phyloP scores from a whole-genome alignment of 2,113 vertebrate species.

The Fulica atra region DNA sequence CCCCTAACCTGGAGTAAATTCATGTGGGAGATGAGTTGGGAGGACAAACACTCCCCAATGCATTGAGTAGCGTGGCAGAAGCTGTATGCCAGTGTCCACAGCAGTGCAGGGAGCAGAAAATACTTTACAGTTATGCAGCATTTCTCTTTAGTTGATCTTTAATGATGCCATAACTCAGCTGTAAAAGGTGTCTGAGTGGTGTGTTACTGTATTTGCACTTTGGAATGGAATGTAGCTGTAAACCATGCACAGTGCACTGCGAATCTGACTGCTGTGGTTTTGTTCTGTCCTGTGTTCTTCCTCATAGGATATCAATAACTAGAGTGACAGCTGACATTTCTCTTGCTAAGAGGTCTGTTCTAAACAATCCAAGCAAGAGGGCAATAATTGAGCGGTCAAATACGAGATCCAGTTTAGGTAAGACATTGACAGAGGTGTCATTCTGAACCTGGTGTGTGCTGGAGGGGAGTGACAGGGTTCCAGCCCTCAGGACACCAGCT shows the following conservation, averaged over 20 bases:
- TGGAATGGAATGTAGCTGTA: not conserved
- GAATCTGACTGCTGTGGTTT: not conserved
- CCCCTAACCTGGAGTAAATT: fast-evolving
- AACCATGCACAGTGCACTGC: not conserved
- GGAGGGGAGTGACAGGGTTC: not conserved
- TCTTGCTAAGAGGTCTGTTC: conserved; percentile 96
- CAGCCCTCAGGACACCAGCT: not conserved
- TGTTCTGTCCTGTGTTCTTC: conserved; percentile 68
- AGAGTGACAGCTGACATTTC: conserved; percentile 99
- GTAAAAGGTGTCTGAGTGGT: not conserved
- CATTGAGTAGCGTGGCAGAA: not conserved
- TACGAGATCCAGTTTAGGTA: conserved; percentile 95
- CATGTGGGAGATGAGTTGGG: not conserved
- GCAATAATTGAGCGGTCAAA: conserved; percentile 97
- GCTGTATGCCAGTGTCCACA: not conserved
- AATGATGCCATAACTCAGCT: not conserved
- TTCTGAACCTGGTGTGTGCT: fast-evolving
- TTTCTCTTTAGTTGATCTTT: not conserved
- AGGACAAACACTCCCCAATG: not conserved
- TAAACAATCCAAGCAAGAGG: conserved; percentile 98
- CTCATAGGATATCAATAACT: conserved; percentile 95
- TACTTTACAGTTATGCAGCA: not conserved
- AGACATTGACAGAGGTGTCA: not conserved
- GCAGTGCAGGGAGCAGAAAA: not conserved
- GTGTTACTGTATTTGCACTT: not conserved